phyloP scores from a whole-genome alignment of 2,797 vertebrate species.

The Dryobates pubescens region DNA sequence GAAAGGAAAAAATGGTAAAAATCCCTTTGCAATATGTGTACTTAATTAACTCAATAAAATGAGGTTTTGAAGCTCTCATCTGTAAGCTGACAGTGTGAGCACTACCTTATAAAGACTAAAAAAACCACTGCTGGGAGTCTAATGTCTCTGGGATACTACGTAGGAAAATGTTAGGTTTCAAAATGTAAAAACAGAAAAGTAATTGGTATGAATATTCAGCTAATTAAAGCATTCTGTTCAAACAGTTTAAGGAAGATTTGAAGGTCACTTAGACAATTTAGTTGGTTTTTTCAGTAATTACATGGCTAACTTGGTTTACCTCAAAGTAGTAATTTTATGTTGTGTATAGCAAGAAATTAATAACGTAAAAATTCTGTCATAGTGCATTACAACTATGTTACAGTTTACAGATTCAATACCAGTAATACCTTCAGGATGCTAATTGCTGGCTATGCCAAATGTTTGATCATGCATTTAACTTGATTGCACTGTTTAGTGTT shows the following conservation, averaged over 20 bases:
- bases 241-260: not conserved
- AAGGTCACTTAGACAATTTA: not conserved
- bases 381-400: not conserved
- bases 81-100: not conserved
- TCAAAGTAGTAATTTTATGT: not conserved
- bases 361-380: not conserved
- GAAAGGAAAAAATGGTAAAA: conserved; percentile 16
- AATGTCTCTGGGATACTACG: not conserved
- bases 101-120: not conserved
- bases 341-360: not conserved
- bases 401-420: not conserved
- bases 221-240: not conserved
- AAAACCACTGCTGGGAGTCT: not conserved
- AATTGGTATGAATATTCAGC: not conserved
- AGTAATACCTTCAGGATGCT: not conserved
- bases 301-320: not conserved
- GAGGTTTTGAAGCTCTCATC: not conserved
- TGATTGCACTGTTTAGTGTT: not conserved
- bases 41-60: not conserved
- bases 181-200: not conserved
- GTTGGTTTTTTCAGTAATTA: not conserved
- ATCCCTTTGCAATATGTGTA: not conserved
- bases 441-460: not conserved
- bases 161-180: conserved; percentile 19
- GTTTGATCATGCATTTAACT: not conserved